Evolutionary conservation across 2,888 invertebrate genomes (phyloP).

Genomic region (Schizotus pectinicornis): DNA sequence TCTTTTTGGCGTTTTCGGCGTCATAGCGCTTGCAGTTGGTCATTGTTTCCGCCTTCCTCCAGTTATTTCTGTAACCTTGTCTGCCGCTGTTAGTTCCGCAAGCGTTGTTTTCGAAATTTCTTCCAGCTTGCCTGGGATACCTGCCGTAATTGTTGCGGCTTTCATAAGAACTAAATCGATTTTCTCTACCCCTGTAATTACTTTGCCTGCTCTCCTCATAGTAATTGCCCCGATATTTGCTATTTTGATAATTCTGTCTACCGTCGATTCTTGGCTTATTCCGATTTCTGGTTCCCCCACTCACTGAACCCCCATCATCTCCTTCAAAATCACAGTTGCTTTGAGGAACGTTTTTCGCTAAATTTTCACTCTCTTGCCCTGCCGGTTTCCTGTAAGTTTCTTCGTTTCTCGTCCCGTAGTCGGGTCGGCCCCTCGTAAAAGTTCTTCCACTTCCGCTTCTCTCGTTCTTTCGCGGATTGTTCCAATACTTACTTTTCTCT

Average conservation of each 20-base stretch:
- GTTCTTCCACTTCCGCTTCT: slow-evolving; percentile 37
- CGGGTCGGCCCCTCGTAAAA: slow-evolving; percentile 26
- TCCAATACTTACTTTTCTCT: slow-evolving; percentile 21
- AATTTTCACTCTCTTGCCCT: neutral
- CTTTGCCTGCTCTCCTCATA: slow-evolving; percentile 17
- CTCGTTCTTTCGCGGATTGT: slow-evolving; percentile 22
- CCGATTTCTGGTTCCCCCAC: slow-evolving; percentile 27
- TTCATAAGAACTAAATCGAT: slow-evolving; percentile 25
- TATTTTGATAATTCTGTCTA: slow-evolving; percentile 25
- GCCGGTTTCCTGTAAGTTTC: slow-evolving; percentile 5
- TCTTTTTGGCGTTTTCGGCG: slow-evolving; percentile 3
- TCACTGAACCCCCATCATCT: slow-evolving; percentile 12
- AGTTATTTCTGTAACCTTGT: slow-evolving; percentile 20
- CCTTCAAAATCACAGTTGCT: neutral
- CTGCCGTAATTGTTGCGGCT: slow-evolving; percentile 23
- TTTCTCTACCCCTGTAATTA: slow-evolving; percentile 30
- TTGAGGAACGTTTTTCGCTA: slow-evolving; percentile 6
- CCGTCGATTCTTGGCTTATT: slow-evolving; percentile 12
- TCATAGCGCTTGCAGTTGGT: slow-evolving; percentile 17
- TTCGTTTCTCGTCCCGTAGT: slow-evolving; percentile 2
- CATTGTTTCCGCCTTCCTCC: slow-evolving; percentile 28
- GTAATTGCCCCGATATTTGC: slow-evolving; percentile 18
- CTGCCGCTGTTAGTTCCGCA: slow-evolving; percentile 27
- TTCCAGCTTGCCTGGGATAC: slow-evolving; percentile 17
- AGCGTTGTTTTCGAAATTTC: slow-evolving; percentile 7